Evolutionary conservation across 2,888 invertebrate genomes (phyloP), one percentile per base, ranked within the genome.

Genomic region (Erebia aethiops): DNA sequence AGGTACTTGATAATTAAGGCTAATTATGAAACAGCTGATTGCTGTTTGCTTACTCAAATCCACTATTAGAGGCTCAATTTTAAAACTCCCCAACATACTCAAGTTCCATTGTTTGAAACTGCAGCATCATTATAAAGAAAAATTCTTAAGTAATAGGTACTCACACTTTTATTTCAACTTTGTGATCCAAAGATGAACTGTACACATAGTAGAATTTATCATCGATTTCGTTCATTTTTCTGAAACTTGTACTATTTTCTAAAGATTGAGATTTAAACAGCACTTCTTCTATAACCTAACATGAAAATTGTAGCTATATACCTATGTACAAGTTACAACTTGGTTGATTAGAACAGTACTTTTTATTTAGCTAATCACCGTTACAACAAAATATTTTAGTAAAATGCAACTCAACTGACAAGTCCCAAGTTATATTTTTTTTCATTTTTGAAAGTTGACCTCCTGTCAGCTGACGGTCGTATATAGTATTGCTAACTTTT

Each of bases 131-230:
- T 21, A 35, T n/a, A 56, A 16, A 65, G 16, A 13, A 26, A 70
- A 54, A 43, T 64, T 46, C 13, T 35, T 35, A n/a, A n/a, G n/a
- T n/a, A 35, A 7, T 35, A 5, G 35, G 35, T 77, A 94, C 96
- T 95, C 94, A 98, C 98, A 99, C 97, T 95, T 99, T 98, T 77
- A 99, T 97, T 92, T 98, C 97, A 54, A 99, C 95, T 88, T 96
- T 96, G 77, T 96, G 95, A 78, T 98, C 96, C 77, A 99, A 89
- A n/a, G 98, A 97, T 43, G 98, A 98, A 92, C 98, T 98, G 85
- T 98, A 98, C 41, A 98, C 96, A 85, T 97, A 97, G 83, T 96
- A 95, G 90, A 97, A 97, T 85, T 96, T 96, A 87, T 97, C 96
- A 79, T 95, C 96, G 74, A 96, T 94, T 80, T 95, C 95, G 82